A percentile compares a stretch with the other conserved stretches of the same genome.
These are phyloP conservation scores for Semicossyphus pulcher DNA, from an alignment of 2,113 vertebrate species.

Conservation along the genomic window DNA sequence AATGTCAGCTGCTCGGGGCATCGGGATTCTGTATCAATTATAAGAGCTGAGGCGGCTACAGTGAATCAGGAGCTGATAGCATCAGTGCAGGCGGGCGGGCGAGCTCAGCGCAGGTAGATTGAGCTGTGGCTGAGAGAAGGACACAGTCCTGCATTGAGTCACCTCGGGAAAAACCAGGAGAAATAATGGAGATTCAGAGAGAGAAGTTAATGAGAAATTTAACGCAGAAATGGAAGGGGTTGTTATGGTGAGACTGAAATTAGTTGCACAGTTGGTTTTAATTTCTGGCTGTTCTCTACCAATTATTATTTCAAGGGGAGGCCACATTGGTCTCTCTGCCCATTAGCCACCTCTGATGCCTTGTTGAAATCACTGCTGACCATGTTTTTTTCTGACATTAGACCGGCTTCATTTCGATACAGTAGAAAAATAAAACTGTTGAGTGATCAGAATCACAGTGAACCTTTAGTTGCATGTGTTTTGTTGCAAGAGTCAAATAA, in stretches of 20 bases:
- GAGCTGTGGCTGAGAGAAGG: constrained; percentile 48
- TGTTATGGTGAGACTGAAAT: not conserved
- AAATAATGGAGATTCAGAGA: constrained; percentile 2
- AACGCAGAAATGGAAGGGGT: constrained; percentile 19
- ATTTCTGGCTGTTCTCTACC: constrained; percentile 5
- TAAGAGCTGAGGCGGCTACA: constrained; percentile 74
- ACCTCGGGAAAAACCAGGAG: constrained; percentile 29
- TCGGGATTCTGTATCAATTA: constrained; percentile 86
- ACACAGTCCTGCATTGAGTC: constrained; percentile 43
- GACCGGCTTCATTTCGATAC: not conserved
- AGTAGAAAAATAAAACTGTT: no score
- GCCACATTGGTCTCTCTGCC: not conserved
- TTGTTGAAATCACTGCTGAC: not conserved
- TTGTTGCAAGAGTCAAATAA: not conserved
- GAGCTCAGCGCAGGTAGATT: constrained; percentile 42
- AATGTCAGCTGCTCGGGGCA: constrained; percentile 85
- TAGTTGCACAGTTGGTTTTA: constrained; percentile 1
- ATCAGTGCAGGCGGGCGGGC: constrained; percentile 83
- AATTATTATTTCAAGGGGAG: constrained; percentile 3
- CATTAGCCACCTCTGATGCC: not conserved
- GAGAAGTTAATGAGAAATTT: constrained; percentile 16
- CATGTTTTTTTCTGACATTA: not conserved
- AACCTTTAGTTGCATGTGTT: not conserved
- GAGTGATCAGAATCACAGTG: not conserved
- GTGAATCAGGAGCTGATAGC: constrained; percentile 87